Evolutionary conservation across 2,113 vertebrate species (phyloP).

Genomic region (Oncorhynchus keta): DNA sequence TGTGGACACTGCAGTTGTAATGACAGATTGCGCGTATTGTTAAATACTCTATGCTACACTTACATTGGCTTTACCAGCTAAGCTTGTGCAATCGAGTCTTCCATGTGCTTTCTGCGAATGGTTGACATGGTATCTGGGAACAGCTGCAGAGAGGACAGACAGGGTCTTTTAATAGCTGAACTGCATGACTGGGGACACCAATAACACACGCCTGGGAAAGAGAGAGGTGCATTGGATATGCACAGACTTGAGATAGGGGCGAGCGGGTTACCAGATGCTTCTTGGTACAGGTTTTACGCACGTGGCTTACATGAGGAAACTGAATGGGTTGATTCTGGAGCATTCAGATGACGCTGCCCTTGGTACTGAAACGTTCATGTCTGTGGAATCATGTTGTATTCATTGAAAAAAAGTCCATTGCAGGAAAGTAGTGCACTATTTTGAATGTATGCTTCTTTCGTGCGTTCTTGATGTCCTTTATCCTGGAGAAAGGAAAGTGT

Average conservation of each 20-base stretch:
- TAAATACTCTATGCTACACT: conserved; percentile 18
- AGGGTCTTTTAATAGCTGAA: conserved; percentile 70
- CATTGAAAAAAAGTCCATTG: background rate
- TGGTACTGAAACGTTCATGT: background rate
- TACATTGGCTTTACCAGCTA: conserved; percentile 10
- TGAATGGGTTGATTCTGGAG: background rate
- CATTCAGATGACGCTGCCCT: background rate
- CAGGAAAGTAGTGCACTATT: background rate
- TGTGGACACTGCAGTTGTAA: conserved; percentile 13
- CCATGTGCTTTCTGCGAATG: conserved; percentile 29
- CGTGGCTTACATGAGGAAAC: background rate
- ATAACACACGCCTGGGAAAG: conserved; percentile 35
- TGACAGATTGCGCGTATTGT: background rate
- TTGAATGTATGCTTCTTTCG: background rate
- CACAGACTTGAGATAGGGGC: background rate
- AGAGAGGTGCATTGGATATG: background rate
- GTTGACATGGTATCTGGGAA: conserved; percentile 41
- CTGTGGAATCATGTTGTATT: background rate
- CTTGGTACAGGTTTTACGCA: background rate
- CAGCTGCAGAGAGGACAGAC: conserved; percentile 60
- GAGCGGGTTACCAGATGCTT: background rate
- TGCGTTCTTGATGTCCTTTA: background rate
- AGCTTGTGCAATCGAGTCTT: background rate
- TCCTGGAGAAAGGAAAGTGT: background rate
- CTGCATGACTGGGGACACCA: conserved; percentile 36